phyloP scores from a whole-genome alignment of 2,888 invertebrate species.

The Eristalis arbustorum region DNA sequence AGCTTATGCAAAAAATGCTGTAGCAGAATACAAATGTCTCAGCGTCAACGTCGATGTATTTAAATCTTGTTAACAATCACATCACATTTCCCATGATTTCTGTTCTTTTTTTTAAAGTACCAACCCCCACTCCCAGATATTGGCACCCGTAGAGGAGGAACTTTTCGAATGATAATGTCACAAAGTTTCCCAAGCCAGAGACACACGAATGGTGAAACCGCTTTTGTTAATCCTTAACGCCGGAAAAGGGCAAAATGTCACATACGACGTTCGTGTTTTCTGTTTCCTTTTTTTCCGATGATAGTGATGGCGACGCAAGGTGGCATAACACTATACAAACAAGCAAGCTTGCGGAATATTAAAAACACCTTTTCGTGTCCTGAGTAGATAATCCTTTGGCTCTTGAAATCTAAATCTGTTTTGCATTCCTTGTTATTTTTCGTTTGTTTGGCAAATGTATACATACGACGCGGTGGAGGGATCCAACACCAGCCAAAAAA shows the following conservation, averaged over 20 bases:
- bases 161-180: constrained; percentile 39
- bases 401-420: constrained; percentile 65
- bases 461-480: constrained; percentile 3
- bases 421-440: constrained; percentile 47
- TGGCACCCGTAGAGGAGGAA: constrained; percentile 17
- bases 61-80: constrained; percentile 37
- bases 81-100: constrained; percentile 29
- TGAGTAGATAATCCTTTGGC: constrained; percentile 65
- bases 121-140: neutral
- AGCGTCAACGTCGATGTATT: neutral
- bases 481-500: neutral
- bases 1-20: neutral
- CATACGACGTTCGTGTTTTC: constrained; percentile 4
- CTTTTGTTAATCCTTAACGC: constrained; percentile 29
- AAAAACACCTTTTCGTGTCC: constrained; percentile 66
- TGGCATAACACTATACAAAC: constrained; percentile 1
- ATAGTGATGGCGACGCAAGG: neutral
- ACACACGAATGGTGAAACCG: neutral
- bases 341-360: constrained; percentile 49
- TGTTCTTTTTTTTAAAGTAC: neutral
- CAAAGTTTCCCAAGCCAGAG: constrained; percentile 28
- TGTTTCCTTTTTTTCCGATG: neutral
- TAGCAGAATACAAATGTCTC: constrained; percentile 24
- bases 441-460: constrained; percentile 3
- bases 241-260: constrained; percentile 25